phyloP scores from a whole-genome alignment of 1,140 invertebrate species.

The Catajapyx aquilonaris region DNA sequence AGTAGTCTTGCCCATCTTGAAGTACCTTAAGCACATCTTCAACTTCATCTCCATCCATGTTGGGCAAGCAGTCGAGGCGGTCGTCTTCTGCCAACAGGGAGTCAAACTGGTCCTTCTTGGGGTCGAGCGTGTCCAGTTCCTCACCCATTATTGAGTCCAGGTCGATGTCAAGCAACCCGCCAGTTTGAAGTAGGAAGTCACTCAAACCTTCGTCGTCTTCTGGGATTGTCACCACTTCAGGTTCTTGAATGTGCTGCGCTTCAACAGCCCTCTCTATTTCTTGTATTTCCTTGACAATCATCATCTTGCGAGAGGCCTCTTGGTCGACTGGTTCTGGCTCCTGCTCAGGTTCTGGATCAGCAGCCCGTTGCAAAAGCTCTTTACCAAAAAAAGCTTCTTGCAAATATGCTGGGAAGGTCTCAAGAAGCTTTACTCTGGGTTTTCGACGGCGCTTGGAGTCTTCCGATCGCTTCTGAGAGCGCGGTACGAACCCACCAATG shows the following conservation, averaged over 20 bases:
- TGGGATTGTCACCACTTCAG: slow-evolving; percentile 12
- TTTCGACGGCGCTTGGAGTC: slow-evolving; percentile 20
- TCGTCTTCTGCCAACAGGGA: no score
- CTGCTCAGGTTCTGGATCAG: no score
- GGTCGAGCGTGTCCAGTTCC: no score
- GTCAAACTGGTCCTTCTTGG: no score
- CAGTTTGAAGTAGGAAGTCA: slow-evolving; percentile 19
- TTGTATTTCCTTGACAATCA: no score
- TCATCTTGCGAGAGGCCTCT: neutral
- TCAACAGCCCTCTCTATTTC: no score
- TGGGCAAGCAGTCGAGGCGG: no score
- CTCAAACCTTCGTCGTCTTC: slow-evolving; percentile 19
- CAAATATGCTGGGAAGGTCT: slow-evolving; percentile 32
- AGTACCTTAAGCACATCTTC: neutral
- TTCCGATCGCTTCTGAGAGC: slow-evolving; percentile 23
- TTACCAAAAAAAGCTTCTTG: slow-evolving; percentile 31
- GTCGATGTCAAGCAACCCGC: slow-evolving; percentile 24
- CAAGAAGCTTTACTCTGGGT: slow-evolving; percentile 30
- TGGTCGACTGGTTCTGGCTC: no score
- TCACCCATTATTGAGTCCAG: slow-evolving; percentile 23
- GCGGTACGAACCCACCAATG: slow-evolving; percentile 35
- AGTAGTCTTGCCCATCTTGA: neutral
- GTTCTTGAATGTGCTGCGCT: no score
- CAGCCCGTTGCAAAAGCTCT: slow-evolving; percentile 22
- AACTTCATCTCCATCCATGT: neutral